Evolutionary conservation across 1,140 invertebrate species (phyloP).

Genomic region (Oscheius sp.): DNA sequence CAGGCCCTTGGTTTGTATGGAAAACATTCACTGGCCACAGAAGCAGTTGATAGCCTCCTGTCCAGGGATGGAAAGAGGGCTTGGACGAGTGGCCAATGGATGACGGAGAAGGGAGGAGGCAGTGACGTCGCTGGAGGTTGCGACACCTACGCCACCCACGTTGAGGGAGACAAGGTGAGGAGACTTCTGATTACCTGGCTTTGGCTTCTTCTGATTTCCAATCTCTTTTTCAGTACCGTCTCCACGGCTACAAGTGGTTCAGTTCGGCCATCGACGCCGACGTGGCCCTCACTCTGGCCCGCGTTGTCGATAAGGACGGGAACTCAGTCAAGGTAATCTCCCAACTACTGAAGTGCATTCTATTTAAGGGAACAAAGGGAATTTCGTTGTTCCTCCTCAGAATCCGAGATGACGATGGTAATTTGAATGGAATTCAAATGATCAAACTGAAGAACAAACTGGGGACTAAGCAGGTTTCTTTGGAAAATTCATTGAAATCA

Average conservation of each 20-base stretch:
- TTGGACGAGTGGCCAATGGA: conserved; percentile 71
- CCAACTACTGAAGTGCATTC: no score
- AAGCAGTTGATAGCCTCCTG: conserved; percentile 63
- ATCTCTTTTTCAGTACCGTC: conserved; percentile 61
- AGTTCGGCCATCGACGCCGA: conserved; percentile 69
- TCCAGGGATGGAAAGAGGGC: conserved; percentile 56
- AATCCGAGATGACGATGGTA: conserved; percentile 60
- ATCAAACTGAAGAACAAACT: conserved; percentile 68
- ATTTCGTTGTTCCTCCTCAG: conserved; percentile 68
- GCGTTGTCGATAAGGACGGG: conserved; percentile 63
- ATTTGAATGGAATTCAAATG: conserved; percentile 67
- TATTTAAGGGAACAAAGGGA: conserved; percentile 63
- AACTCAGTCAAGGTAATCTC: conserved; percentile 41
- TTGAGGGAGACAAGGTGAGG: conserved; percentile 35
- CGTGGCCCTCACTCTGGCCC: conserved; percentile 68
- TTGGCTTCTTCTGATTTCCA: background rate
- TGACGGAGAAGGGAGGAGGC: conserved; percentile 69
- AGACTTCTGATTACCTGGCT: background rate
- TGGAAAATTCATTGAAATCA: background rate
- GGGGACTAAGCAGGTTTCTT: conserved; percentile 63
- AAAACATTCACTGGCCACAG: conserved; percentile 45
- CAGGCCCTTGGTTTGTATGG: conserved; percentile 43
- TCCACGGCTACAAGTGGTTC: conserved; percentile 70
- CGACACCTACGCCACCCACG: conserved; percentile 66
- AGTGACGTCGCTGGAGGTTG: conserved; percentile 69